phyloP scores from a whole-genome alignment of 2,113 vertebrate species.

The Parotia lawesii region DNA sequence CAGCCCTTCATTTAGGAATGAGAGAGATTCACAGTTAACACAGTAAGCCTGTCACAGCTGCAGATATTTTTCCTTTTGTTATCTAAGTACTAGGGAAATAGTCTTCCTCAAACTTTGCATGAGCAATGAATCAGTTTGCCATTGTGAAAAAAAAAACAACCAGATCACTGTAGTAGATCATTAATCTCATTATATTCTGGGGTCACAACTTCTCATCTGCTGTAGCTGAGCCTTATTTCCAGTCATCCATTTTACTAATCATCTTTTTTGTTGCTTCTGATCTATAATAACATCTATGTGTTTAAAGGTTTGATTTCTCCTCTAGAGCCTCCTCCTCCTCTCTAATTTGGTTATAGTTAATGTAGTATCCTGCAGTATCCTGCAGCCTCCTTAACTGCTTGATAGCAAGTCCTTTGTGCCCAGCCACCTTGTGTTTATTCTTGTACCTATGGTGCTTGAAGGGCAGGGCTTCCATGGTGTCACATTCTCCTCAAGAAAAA shows the following conservation, averaged over 20 bases:
- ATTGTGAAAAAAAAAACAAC: neutral
- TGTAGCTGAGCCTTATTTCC: neutral
- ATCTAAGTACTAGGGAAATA: neutral
- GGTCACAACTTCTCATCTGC: neutral
- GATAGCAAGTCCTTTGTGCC: neutral
- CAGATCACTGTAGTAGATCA: neutral
- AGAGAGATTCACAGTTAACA: conserved; percentile 1
- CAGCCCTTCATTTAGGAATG: conserved; percentile 15
- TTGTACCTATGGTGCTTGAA: neutral
- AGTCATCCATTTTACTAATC: neutral
- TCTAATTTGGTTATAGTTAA: neutral
- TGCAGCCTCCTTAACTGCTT: neutral
- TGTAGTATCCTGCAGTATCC: neutral
- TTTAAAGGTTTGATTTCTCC: neutral
- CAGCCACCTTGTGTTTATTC: neutral
- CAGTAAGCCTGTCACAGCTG: neutral
- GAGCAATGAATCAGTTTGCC: neutral
- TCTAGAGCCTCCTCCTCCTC: neutral
- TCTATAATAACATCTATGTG: neutral
- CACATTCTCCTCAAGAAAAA: neutral
- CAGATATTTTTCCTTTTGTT: neutral
- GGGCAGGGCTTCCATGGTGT: neutral
- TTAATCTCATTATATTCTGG: neutral
- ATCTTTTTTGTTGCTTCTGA: neutral
- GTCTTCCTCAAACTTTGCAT: neutral